Evolutionary conservation across 2,888 invertebrate species (phyloP).

Genomic region (Troides helena): DNA sequence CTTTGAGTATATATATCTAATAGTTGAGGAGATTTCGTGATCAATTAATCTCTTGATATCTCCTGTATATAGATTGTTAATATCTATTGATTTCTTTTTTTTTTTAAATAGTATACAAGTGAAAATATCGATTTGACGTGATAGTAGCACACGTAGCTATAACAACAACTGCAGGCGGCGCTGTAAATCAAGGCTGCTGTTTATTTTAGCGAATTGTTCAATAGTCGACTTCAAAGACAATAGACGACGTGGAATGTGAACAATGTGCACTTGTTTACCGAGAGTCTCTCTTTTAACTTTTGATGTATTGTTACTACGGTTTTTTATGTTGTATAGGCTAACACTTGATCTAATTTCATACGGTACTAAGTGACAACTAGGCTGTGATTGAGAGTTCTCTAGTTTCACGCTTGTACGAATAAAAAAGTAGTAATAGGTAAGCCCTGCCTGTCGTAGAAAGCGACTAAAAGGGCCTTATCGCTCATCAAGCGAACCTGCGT

Average conservation of each 20-base stretch:
- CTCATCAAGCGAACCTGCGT: too few relatives aligned
- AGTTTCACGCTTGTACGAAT: too few relatives aligned
- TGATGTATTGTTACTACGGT: conserved; percentile 8
- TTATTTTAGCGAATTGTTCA: conserved; percentile 1
- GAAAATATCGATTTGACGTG: not conserved
- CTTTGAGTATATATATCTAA: too few relatives aligned
- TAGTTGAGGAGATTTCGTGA: too few relatives aligned
- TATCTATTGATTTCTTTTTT: not conserved
- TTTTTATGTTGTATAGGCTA: not conserved
- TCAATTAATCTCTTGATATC: too few relatives aligned
- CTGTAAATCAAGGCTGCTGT: conserved; percentile 14
- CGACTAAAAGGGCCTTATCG: too few relatives aligned
- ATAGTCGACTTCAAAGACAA: conserved; percentile 21
- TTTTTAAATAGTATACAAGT: not conserved
- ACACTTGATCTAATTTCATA: not conserved
- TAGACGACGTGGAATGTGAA: conserved; percentile 10
- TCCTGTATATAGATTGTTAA: not conserved
- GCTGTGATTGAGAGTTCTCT: too few relatives aligned
- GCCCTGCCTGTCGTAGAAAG: too few relatives aligned
- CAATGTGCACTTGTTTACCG: conserved; percentile 5
- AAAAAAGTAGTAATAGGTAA: too few relatives aligned
- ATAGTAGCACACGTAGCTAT: not conserved
- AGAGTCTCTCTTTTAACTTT: conserved; percentile 5
- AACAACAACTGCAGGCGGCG: not conserved
- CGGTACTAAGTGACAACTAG: too few relatives aligned